Conservation (phyloP, 1,140 invertebrate genomes). For the Chironomus striatipennis region DNA sequence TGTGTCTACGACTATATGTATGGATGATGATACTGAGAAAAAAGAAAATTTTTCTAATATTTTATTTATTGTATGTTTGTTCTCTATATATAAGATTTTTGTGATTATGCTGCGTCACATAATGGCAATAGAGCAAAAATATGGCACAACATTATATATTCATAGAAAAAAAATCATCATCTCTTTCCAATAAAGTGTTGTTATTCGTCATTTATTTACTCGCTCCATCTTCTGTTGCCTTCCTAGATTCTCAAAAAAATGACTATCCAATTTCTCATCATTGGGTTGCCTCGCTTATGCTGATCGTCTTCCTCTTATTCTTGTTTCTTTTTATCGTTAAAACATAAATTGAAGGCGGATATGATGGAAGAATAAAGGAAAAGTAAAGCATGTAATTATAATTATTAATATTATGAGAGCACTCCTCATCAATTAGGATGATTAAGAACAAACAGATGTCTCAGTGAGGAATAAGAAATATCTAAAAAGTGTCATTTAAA, state of each 20-base stretch:
- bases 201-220: background rate
- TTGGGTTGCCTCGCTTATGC: too few relatives aligned
- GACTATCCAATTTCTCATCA: slow-evolving; percentile 7
- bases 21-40: background rate
- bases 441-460: slow-evolving; percentile 24
- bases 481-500: background rate
- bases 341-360: background rate
- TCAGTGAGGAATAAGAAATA: background rate
- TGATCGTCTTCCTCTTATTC: too few relatives aligned
- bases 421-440: slow-evolving; percentile 22
- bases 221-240: background rate
- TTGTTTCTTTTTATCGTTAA: too few relatives aligned
- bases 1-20: background rate
- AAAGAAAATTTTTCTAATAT: background rate
- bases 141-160: background rate
- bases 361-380: background rate
- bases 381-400: slow-evolving; percentile 18
- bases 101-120: slow-evolving; percentile 5
- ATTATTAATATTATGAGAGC: slow-evolving; percentile 19
- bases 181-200: background rate
- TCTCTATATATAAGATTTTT: background rate
- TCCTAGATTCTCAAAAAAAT: background rate
- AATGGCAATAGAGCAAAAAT: slow-evolving; percentile 2
- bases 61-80: slow-evolving; percentile 3
- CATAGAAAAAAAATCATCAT: background rate